These are phyloP conservation scores for Chromoteleia sp. DNA, from an alignment of 2,888 invertebrate species.

Conservation along the genomic window DNA sequence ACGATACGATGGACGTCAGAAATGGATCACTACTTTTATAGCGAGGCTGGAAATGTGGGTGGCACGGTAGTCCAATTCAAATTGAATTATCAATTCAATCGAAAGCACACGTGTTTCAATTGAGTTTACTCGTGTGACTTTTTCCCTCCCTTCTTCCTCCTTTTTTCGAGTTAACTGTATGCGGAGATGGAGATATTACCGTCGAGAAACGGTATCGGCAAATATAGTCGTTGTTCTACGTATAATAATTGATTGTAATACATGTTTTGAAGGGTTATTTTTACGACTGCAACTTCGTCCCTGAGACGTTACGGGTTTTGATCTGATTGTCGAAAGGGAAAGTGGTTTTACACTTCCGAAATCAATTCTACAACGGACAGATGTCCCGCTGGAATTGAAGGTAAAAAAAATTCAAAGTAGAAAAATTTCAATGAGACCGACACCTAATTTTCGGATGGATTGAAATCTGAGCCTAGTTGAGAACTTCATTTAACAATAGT, in stretches of 20 bases:
- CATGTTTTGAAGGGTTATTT: slow-evolving; percentile 7
- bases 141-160: no score
- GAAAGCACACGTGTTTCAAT: slow-evolving; percentile 12
- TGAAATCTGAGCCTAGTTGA: slow-evolving; percentile 72
- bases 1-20: slow-evolving; percentile 61
- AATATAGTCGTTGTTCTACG: neutral
- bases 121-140: neutral
- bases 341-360: slow-evolving; percentile 33
- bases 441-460: slow-evolving; percentile 79
- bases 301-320: neutral
- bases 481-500: slow-evolving; percentile 77
- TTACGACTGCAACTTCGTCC: no score
- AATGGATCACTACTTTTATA: slow-evolving; percentile 74
- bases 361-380: slow-evolving; percentile 66
- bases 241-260: no score
- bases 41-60: slow-evolving; percentile 65
- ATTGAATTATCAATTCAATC: slow-evolving; percentile 50
- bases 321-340: slow-evolving; percentile 5
- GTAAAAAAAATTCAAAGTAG: slow-evolving; percentile 75
- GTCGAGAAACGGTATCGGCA: no score
- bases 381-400: slow-evolving; percentile 68
- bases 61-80: slow-evolving; percentile 59
- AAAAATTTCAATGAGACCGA: slow-evolving; percentile 74
- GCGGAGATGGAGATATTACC: neutral
- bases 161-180: neutral